Evolutionary conservation across 2,888 invertebrate species (phyloP).

Genomic region (Aporophyla lueneburgensis): DNA sequence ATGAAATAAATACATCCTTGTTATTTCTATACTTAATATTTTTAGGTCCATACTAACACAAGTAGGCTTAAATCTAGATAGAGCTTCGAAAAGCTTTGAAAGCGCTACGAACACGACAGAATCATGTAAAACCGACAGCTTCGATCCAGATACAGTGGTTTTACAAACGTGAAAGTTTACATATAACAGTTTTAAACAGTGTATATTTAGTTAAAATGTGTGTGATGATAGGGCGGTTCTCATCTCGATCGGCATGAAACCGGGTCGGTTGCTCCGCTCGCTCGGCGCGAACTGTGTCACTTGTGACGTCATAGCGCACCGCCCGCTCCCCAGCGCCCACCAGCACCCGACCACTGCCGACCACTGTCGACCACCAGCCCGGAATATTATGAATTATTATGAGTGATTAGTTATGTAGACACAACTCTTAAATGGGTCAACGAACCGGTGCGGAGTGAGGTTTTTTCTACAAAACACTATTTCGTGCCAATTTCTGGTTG

Average conservation of each 20-base stretch:
- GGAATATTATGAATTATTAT: slow-evolving; percentile 66
- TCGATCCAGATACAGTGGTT: slow-evolving; percentile 25
- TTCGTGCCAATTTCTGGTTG: slow-evolving; percentile 50
- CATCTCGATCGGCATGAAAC: slow-evolving; percentile 66
- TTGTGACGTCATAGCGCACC: slow-evolving; percentile 75
- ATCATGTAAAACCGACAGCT: slow-evolving; percentile 7
- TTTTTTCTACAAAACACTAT: slow-evolving; percentile 55
- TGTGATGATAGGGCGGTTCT: slow-evolving; percentile 68
- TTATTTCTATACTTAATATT: background rate
- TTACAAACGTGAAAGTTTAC: slow-evolving; percentile 53
- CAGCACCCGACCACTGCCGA: slow-evolving; percentile 41
- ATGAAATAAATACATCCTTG: background rate
- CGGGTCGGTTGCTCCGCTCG: slow-evolving; percentile 73
- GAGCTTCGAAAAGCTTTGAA: background rate
- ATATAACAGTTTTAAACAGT: slow-evolving; percentile 62
- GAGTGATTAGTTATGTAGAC: slow-evolving; percentile 67
- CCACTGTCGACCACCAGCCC: slow-evolving; percentile 36
- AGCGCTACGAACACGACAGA: background rate
- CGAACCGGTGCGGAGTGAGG: slow-evolving; percentile 55
- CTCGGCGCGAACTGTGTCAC: slow-evolving; percentile 76
- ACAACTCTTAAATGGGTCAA: slow-evolving; percentile 67
- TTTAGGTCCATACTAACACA: background rate
- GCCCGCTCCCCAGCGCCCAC: slow-evolving; percentile 41
- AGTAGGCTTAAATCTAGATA: background rate
- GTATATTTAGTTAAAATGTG: slow-evolving; percentile 67